These are phyloP conservation scores for Drosophila tani DNA, from an alignment of 1,140 invertebrate genomes.

Conservation along the genomic window DNA sequence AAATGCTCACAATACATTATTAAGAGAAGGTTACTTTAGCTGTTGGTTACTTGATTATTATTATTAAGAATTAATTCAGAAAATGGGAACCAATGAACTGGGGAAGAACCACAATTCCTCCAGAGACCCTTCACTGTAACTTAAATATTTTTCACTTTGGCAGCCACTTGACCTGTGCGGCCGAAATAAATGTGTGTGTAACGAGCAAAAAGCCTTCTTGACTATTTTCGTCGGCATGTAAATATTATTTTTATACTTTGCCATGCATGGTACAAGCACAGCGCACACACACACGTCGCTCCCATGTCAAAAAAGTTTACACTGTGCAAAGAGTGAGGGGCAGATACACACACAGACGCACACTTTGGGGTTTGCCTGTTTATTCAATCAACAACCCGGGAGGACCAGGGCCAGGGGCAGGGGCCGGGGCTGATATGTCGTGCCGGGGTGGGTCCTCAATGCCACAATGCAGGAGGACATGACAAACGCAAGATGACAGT, in stretches of 20 bases:
- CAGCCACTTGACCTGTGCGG: constrained; percentile 38
- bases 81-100: neutral
- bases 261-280: constrained; percentile 32
- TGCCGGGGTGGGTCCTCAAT: constrained; percentile 22
- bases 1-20: neutral
- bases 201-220: constrained; percentile 63
- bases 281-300: constrained; percentile 15
- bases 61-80: too few relatives aligned
- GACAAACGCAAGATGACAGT: constrained; percentile 81
- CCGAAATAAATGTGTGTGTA: constrained; percentile 26
- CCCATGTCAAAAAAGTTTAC: constrained; percentile 58
- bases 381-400: constrained; percentile 76
- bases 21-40: neutral
- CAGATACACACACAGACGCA: constrained; percentile 33
- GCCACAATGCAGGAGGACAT: constrained; percentile 76
- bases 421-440: constrained; percentile 12
- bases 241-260: constrained; percentile 77
- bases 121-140: neutral
- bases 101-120: neutral
- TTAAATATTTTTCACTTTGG: constrained; percentile 20
- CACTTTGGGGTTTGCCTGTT: constrained; percentile 59
- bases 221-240: constrained; percentile 70
- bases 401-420: constrained; percentile 15
- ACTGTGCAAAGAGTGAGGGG: constrained; percentile 31
- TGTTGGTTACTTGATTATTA: too few relatives aligned